Evolutionary conservation across 2,797 vertebrate genomes (phyloP), one percentile per base, ranked within the genome.

Genomic region (Gymnopithys bicolor): DNA sequence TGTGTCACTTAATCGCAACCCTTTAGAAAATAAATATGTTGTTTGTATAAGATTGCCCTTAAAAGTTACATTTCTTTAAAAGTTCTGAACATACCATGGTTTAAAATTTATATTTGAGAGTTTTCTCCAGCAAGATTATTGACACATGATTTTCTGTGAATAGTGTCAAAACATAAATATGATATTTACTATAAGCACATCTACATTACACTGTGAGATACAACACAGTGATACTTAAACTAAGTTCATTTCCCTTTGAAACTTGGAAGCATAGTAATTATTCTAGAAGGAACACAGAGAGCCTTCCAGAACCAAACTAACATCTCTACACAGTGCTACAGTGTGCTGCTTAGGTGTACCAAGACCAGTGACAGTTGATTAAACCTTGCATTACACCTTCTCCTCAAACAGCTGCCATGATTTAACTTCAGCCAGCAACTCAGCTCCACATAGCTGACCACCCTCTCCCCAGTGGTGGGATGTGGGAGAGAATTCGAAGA

Each of bases 101-200:
- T 94, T 64, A 86, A 78, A 58, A 83, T 86, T 81, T 80, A 58
- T 62, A 94, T 94, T 59, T 92, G 60, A 83, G 56, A 64, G n/a
- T 58, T 92, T 83, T 46, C 58, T 91, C n/a, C 49, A 85, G 43
- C 11, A 88, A 81, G 53, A 74, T 75, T 82, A 85, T 41, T 79
- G 90, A 56, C 75, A 84, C 56, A 45, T 18, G 18, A 24, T 68
- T 94, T 82, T 78, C 66, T 75, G 53, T 78, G 58, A 95, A 43
- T 22, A 63, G 35, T 84, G 60, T 86, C 79, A 91, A 37, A 89
- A 76, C 41, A 93, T 63, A 41, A 92, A 33, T 59, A 87, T 28
- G 24, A 89, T 45, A 90, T 79, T 90, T 82, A 78, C 35, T 81
- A 46, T 0, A 1, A 94, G 32, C 9, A 59, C 41, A 82, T 89